Evolutionary conservation across 2,113 vertebrate species (phyloP), one percentile per base, ranked within the genome.

Genomic region (Argyrosomus japonicus): DNA sequence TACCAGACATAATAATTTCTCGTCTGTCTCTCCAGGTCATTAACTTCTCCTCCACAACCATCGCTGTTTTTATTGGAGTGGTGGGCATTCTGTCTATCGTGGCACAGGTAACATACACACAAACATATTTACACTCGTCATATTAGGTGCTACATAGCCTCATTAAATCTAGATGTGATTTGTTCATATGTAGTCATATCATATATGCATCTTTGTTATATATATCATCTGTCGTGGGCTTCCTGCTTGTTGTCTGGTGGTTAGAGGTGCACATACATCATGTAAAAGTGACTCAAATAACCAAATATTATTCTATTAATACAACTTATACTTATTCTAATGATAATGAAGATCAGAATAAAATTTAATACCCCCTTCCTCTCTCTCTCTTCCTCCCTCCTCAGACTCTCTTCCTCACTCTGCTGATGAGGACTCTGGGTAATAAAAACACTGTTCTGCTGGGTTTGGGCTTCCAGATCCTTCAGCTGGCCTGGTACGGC

Each of bases 61-160:
- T 99, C 60, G 97, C 96, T 0, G 96, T 96, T 17, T 99, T 99
- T 88, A 99, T 99, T 80, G 98, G 97, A 65, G 96, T 97, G 82
- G 96, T 99, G 77, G 98, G 98, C 75, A 96, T 99, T 92, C 94
- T 99, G 61, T 99, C 98, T 61, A 98, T 99, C 86, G 62, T 97
- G 82, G 98, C 97, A 65, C 98, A 99, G 97, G 98, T 99, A 94
- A 84, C 14, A 36, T 48, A 68, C 9, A 36, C 53, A 68, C 9
- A 47, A 0, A 27, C 23, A 63, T 10, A 57, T 50, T 23, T 50
- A 62, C 25, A 36, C 13, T 32, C 1, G 3, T 60, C 29, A 14
- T 56, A 48, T 78, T 4, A 51, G 61, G 56, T 43, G 12, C 50
- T 29, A 69, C 19, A 32, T 2, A 17, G 36, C 8, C 18, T 8